These are phyloP conservation scores for Sceloporus undulatus DNA, from an alignment of 2,113 vertebrate species.

Conservation along the genomic window DNA sequence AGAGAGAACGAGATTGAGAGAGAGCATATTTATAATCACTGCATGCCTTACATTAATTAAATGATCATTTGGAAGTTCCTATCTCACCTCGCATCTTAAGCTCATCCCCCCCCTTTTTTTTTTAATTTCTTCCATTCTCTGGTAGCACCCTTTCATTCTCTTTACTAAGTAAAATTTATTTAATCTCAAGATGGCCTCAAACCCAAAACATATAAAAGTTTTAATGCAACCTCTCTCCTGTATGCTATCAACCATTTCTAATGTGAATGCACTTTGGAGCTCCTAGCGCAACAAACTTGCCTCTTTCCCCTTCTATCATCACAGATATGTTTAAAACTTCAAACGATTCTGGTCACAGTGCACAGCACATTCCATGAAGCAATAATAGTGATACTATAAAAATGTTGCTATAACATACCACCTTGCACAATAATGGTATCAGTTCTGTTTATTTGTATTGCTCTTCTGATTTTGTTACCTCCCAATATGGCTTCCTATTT, in stretches of 20 bases:
- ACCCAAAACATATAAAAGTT: no score
- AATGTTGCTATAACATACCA: neutral
- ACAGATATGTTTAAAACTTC: neutral
- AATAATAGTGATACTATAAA: neutral
- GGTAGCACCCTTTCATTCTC: no score
- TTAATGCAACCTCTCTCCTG: neutral
- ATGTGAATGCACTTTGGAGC: neutral
- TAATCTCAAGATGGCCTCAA: no score
- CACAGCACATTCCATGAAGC: neutral
- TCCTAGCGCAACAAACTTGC: neutral
- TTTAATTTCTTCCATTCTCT: neutral
- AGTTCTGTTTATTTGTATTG: neutral
- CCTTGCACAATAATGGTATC: conserved; percentile 2
- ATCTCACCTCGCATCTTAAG: neutral
- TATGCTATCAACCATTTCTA: neutral
- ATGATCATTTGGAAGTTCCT: no score
- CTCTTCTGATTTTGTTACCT: conserved; percentile 22
- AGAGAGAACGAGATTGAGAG: neutral
- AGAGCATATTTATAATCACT: neutral
- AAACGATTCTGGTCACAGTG: neutral
- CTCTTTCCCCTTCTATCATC: neutral
- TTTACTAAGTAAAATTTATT: no score
- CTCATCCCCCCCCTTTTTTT: neutral
- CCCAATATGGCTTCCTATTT: conserved; percentile 12
- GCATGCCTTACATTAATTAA: neutral